Conservation (phyloP, 2,888 invertebrate species). For the Catocala nupta region DNA sequence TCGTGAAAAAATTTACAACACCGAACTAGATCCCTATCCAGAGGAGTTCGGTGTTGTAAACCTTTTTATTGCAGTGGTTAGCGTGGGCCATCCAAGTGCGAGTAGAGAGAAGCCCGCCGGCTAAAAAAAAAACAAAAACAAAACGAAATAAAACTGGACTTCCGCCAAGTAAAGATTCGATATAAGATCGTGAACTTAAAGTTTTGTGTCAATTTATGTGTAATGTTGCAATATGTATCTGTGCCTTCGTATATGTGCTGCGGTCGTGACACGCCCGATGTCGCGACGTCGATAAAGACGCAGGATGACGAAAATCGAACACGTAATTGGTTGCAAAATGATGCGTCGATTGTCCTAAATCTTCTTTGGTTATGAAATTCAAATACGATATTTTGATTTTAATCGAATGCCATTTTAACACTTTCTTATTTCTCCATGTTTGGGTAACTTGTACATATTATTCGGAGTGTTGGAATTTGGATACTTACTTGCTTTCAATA, state of each 20-base stretch:
- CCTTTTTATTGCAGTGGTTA: too few relatives aligned
- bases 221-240: constrained; percentile 22
- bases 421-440: background rate
- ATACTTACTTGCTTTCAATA: too few relatives aligned
- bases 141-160: too few relatives aligned
- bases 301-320: constrained; percentile 43
- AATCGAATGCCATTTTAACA: constrained; percentile 6
- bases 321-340: constrained; percentile 53
- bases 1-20: too few relatives aligned
- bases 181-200: constrained; percentile 48
- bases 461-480: too few relatives aligned
- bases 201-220: constrained; percentile 24
- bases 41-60: too few relatives aligned
- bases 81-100: too few relatives aligned
- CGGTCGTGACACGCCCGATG: constrained; percentile 33
- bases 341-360: constrained; percentile 46
- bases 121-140: too few relatives aligned
- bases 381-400: constrained; percentile 24
- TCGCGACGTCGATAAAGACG: constrained; percentile 23
- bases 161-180: background rate
- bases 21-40: too few relatives aligned
- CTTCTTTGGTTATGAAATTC: constrained; percentile 37
- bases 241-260: constrained; percentile 13
- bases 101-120: too few relatives aligned
- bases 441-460: too few relatives aligned